phyloP scores from a whole-genome alignment of 2,113 vertebrate genomes.

The Salvelinus fontinalis region DNA sequence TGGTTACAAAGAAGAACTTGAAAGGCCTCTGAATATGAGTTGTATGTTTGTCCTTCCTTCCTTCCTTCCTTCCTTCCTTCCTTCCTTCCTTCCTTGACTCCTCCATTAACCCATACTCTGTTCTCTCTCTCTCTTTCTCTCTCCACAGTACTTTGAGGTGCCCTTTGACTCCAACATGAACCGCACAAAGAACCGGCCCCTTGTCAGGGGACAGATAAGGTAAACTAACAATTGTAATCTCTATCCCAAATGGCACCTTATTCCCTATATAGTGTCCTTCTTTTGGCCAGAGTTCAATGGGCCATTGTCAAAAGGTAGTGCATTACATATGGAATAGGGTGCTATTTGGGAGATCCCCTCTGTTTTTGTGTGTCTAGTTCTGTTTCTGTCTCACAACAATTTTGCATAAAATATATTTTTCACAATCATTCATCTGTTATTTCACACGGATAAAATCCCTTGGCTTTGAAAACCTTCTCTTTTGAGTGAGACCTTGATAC shows the following conservation, averaged over 20 bases:
- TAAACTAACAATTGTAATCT: slow-evolving; percentile 50
- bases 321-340: too few relatives aligned
- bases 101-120: slow-evolving; percentile 34
- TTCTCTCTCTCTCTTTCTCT: slow-evolving; percentile 34
- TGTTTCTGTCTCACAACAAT: too few relatives aligned
- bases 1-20: slow-evolving; percentile 5
- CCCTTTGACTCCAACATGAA: slow-evolving; percentile 99
- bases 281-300: too few relatives aligned
- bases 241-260: not conserved
- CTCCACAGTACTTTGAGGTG: slow-evolving; percentile 94
- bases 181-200: slow-evolving; percentile 95
- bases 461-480: too few relatives aligned
- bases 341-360: too few relatives aligned
- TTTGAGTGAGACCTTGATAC: too few relatives aligned
- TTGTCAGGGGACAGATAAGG: slow-evolving; percentile 98
- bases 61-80: not conserved
- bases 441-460: too few relatives aligned
- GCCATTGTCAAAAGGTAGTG: too few relatives aligned
- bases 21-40: not conserved
- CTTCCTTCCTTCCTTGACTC: not conserved
- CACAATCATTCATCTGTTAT: too few relatives aligned
- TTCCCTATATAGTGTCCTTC: too few relatives aligned
- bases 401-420: too few relatives aligned
- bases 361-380: too few relatives aligned
- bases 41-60: not conserved